phyloP scores from a whole-genome alignment of 2,888 invertebrate genomes.

The Athalia cordata region DNA sequence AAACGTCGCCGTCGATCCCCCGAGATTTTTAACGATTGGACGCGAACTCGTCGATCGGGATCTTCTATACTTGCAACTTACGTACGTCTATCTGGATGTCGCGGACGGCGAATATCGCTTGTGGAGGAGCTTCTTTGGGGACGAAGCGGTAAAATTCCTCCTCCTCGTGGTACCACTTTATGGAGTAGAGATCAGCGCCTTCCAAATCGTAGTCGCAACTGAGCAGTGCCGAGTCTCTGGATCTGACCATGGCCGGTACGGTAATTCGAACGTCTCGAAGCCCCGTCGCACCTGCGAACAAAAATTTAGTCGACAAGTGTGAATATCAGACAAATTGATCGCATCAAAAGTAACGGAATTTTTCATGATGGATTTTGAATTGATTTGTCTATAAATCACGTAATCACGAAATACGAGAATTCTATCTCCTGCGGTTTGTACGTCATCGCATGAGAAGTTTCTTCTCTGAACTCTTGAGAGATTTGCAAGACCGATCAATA shows the following conservation, averaged over 20 bases:
- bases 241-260: constrained; percentile 66
- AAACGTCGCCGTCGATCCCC: no score
- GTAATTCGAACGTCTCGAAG: constrained; percentile 67
- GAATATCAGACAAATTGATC: background rate
- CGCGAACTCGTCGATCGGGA: no score
- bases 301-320: constrained; percentile 49
- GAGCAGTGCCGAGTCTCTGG: constrained; percentile 68
- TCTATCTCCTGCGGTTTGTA: no score
- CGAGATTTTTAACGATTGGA: no score
- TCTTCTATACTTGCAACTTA: constrained; percentile 55
- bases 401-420: no score
- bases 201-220: constrained; percentile 69
- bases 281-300: constrained; percentile 63
- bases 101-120: constrained; percentile 80
- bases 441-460: no score
- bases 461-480: no score
- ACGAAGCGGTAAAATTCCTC: constrained; percentile 86
- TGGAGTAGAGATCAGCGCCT: constrained; percentile 78
- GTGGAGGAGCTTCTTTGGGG: constrained; percentile 83
- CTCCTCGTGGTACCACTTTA: constrained; percentile 85
- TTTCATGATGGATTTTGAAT: no score
- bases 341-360: no score
- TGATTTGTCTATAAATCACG: no score
- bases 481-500: no score
- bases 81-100: constrained; percentile 85